Evolutionary conservation across 2,888 invertebrate species (phyloP).

Genomic region (Seira musarum): DNA sequence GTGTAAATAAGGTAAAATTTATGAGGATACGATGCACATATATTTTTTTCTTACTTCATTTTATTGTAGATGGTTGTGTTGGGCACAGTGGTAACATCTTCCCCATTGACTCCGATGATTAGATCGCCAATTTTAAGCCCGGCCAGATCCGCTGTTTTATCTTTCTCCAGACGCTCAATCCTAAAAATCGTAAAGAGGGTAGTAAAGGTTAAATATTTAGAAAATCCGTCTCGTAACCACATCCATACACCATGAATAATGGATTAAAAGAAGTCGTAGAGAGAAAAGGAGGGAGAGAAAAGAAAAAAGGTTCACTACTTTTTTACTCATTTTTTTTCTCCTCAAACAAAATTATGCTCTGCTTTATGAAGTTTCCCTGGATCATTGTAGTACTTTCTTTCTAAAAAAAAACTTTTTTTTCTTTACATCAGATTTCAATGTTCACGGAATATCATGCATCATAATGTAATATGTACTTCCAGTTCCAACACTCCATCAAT

Average conservation of each 20-base stretch:
- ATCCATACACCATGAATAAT: conserved; percentile 62
- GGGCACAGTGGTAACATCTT: conserved; percentile 65
- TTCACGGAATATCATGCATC: no score
- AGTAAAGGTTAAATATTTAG: conserved; percentile 64
- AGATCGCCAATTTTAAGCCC: conserved; percentile 68
- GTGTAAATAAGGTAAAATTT: no score
- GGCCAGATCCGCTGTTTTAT: conserved; percentile 66
- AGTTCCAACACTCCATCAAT: conserved; percentile 19
- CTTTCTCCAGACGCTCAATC: conserved; percentile 69
- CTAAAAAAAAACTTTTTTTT: no score
- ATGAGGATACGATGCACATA: no score
- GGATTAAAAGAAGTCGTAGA: conserved; percentile 53
- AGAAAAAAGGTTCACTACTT: conserved; percentile 14
- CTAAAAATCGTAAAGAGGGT: conserved; percentile 50
- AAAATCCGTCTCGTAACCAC: conserved; percentile 65
- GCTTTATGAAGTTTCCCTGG: no score
- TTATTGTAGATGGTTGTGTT: conserved; percentile 68
- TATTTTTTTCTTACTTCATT: conserved; percentile 67
- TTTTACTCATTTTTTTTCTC: conserved; percentile 16
- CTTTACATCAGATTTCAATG: no score
- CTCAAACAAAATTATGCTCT: no score
- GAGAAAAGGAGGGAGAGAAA: conserved; percentile 9
- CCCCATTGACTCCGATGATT: conserved; percentile 69
- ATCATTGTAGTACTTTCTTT: no score
- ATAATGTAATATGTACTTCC: no score